These are phyloP conservation scores for Agriopis aurantiaria DNA, from an alignment of 2,888 invertebrate species.

Conservation along the genomic window DNA sequence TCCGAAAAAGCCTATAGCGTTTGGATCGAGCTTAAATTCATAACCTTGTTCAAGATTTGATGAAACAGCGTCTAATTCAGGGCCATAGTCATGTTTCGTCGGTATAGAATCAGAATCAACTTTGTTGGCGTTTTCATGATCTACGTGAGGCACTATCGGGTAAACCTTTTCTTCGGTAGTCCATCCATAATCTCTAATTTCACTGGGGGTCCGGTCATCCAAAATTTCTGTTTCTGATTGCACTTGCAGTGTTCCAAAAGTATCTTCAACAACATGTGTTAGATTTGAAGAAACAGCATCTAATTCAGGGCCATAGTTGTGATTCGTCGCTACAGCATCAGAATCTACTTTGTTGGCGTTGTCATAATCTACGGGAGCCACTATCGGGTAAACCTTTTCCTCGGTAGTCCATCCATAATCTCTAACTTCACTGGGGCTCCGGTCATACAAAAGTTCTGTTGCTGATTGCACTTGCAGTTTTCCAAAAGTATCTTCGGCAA, in stretches of 20 bases:
- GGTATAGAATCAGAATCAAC: slow-evolving; percentile 8
- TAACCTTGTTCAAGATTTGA: slow-evolving; percentile 53
- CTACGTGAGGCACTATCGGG: slow-evolving; percentile 20
- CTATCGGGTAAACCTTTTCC: slow-evolving; percentile 37
- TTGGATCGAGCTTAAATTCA: slow-evolving; percentile 57
- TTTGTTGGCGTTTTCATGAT: slow-evolving; percentile 26
- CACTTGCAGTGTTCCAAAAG: slow-evolving; percentile 69
- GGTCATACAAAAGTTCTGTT: slow-evolving; percentile 61
- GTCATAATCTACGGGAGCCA: slow-evolving; percentile 26
- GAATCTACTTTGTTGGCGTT: slow-evolving; percentile 18
- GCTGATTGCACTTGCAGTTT: slow-evolving; percentile 70
- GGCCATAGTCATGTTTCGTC: slow-evolving; percentile 3
- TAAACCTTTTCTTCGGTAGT: slow-evolving; percentile 46
- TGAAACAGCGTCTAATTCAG: slow-evolving; percentile 8
- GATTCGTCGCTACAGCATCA: background rate
- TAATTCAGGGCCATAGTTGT: slow-evolving; percentile 4
- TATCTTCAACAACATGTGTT: slow-evolving; percentile 31
- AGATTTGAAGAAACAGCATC: slow-evolving; percentile 10
- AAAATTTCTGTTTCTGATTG: slow-evolving; percentile 68
- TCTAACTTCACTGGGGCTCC: slow-evolving; percentile 27
- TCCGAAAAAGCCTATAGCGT: slow-evolving; percentile 61
- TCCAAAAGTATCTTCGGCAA: slow-evolving; percentile 73
- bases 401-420: slow-evolving; percentile 67
- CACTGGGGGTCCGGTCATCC: slow-evolving; percentile 47
- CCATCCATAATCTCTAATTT: slow-evolving; percentile 64